Evolutionary conservation across 1,140 invertebrate species (phyloP), one percentile per base, ranked within the genome.

Genomic region (Anoplolepis gracilipes): DNA sequence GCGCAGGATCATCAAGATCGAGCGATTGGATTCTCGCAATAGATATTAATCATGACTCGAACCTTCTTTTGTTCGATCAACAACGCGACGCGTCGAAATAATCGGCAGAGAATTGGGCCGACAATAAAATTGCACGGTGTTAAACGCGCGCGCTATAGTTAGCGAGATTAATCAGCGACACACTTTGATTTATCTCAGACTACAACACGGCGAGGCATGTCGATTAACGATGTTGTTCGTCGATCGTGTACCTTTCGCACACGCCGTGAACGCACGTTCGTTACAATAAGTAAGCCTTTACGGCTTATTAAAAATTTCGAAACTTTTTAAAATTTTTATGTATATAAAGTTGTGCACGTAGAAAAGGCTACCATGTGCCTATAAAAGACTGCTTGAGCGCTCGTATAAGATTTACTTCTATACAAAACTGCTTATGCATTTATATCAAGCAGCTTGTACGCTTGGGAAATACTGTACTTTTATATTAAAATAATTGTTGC

Each of bases 31-130:
- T 65, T 67, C 75, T 61, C 86, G 22, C 53, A 69, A 76, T 75
- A 49, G 72, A 87, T 87, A 88, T 79, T 81, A 86, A 88, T 88
- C 69, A 55, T 53, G 75, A 75, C 67, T 57, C 3, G 62, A 25
- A 11, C 3, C 16, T 73, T 49, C 59, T 33, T 87, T 85, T 78
- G 65, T 78, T 72, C 28, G 42, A 7, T 11, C n/a, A n/a, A 33
- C 64, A 39, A 36, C 10, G 36, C 46, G 16, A 82, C 64, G 73
- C 78, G 64, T 84, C 46, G 61, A 62, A 61, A 8, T 42, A 69
- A 79, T 79, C 77, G 33, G 53, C 22, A 33, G 33, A 33, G 33
- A 79, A 79, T 79, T 79, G 30, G 46, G 33, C 49, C 33, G 77
- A 69, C 77, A 57, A 79, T 79, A 64, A 65, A 79, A 69, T 25